phyloP scores from a whole-genome alignment of 2,888 invertebrate genomes.

The Nomada goodeniana region DNA sequence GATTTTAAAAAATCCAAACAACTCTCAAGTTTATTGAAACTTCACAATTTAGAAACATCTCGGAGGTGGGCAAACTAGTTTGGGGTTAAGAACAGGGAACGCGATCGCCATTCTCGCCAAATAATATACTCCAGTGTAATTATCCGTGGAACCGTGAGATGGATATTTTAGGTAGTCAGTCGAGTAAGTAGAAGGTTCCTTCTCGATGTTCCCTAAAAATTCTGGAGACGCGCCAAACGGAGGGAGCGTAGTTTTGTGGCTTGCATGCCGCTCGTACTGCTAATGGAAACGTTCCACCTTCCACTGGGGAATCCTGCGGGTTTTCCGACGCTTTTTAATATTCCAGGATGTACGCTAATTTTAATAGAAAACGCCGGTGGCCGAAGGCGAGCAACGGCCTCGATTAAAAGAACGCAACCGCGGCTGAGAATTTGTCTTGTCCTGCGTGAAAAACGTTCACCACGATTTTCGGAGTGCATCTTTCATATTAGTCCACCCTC shows the following conservation, averaged over 20 bases:
- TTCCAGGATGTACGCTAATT: constrained; percentile 62
- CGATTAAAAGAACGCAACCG: constrained; percentile 27
- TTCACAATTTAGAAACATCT: not conserved
- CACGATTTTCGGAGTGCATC: constrained; percentile 36
- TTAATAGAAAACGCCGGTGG: constrained; percentile 51
- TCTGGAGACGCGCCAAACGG: constrained; percentile 61
- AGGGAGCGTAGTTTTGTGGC: constrained; percentile 53
- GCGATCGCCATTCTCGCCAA: constrained; percentile 43
- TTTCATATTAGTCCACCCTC: not conserved
- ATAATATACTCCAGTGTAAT: constrained; percentile 52
- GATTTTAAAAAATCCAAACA: too few species aligned
- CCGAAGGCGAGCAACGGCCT: constrained; percentile 10
- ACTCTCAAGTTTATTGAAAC: not conserved
- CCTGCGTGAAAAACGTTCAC: constrained; percentile 22
- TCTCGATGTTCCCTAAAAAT: constrained; percentile 52
- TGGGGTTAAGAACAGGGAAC: not conserved
- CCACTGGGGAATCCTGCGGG: constrained; percentile 27
- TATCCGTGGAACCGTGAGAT: constrained; percentile 50
- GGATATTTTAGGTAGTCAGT: constrained; percentile 7
- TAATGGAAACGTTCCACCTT: constrained; percentile 61
- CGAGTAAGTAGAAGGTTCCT: not conserved
- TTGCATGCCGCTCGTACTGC: constrained; percentile 39
- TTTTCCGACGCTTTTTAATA: constrained; percentile 63
- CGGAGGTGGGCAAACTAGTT: not conserved
- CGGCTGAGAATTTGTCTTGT: not conserved